A percentile compares a stretch with the other conserved stretches of the same genome.
phyloP scores from a whole-genome alignment of 1,140 invertebrate genomes.

The Tetraneura akinire region DNA sequence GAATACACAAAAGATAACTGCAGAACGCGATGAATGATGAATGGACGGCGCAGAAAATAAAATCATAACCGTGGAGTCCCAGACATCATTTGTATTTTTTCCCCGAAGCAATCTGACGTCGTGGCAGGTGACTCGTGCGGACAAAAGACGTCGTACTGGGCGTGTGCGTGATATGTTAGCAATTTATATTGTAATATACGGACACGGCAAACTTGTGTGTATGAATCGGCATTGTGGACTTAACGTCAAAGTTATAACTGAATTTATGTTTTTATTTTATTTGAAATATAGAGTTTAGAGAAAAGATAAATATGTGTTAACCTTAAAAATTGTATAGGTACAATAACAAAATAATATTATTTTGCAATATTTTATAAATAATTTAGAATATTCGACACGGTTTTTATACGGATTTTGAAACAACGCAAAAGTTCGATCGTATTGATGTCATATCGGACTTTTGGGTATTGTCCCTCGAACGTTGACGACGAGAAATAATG shows the following conservation, averaged over 20 bases:
- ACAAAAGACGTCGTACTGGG: neutral
- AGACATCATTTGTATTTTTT: slow-evolving; percentile 23
- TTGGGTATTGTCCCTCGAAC: no score
- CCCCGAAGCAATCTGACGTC: slow-evolving; percentile 1
- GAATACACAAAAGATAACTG: neutral
- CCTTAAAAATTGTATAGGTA: no score
- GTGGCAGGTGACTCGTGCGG: neutral
- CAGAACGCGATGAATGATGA: neutral
- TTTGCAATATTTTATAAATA: neutral
- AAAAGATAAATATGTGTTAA: neutral
- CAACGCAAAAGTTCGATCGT: no score
- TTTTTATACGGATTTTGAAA: neutral
- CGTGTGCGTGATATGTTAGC: neutral
- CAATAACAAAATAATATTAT: neutral
- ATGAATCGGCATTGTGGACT: neutral
- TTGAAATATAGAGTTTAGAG: neutral
- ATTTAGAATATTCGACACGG: neutral
- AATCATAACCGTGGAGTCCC: neutral
- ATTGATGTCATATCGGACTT: neutral
- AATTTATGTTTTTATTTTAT: neutral
- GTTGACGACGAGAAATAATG: no score
- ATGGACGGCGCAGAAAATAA: neutral
- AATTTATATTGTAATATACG: neutral
- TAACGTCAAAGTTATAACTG: neutral
- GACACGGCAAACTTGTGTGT: no score